phyloP scores from a whole-genome alignment of 1,140 invertebrate genomes.

The Anagrus nilaparvatae region DNA sequence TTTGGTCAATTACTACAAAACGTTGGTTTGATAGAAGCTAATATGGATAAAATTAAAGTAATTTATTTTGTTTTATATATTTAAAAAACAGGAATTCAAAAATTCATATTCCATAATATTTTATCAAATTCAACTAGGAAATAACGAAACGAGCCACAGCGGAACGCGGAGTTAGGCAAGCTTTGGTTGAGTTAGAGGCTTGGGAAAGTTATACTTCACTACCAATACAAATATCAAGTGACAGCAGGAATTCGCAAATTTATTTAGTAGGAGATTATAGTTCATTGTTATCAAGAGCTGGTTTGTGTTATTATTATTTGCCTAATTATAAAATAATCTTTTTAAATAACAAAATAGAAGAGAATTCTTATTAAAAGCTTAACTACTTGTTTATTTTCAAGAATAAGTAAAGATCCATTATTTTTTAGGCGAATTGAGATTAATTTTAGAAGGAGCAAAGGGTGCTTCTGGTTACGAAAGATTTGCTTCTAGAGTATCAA shows the following conservation, averaged over 20 bases:
- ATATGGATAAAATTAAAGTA: slow-evolving; percentile 68
- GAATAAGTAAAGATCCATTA: no score
- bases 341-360: no score
- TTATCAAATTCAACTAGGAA: slow-evolving; percentile 41
- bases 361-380: no score
- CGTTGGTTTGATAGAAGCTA: slow-evolving; percentile 55
- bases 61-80: no score
- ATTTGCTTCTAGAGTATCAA: slow-evolving; percentile 60
- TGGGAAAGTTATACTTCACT: slow-evolving; percentile 80
- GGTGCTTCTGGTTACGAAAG: slow-evolving; percentile 64
- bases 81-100: no score
- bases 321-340: background rate
- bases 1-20: slow-evolving; percentile 72
- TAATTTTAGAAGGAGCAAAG: slow-evolving; percentile 65
- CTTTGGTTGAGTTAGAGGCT: slow-evolving; percentile 84
- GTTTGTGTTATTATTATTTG: slow-evolving; percentile 10
- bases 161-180: slow-evolving; percentile 88
- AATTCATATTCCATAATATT: no score
- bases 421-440: slow-evolving; percentile 46
- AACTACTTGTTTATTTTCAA: no score
- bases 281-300: slow-evolving; percentile 28
- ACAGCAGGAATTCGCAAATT: slow-evolving; percentile 27
- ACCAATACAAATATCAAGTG: slow-evolving; percentile 29
- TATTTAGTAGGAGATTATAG: slow-evolving; percentile 35
- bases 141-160: slow-evolving; percentile 70